A percentile compares a stretch with the other conserved stretches of the same genome.
Evolutionary conservation across 2,797 vertebrate species (phyloP).

Genomic region (Eutrigla gurnardus): DNA sequence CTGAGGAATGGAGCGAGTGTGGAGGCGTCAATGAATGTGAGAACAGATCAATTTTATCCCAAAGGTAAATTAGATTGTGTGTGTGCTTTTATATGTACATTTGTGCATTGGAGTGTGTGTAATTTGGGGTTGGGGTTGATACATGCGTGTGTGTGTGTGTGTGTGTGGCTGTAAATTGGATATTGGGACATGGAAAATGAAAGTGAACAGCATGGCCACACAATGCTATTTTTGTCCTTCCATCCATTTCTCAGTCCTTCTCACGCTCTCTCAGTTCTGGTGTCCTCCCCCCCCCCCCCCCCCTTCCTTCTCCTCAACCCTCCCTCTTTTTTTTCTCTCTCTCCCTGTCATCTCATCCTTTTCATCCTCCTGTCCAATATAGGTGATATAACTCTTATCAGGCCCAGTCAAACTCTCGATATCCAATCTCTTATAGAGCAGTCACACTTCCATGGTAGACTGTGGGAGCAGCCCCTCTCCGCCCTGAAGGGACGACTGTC

Average conservation of each 20-base stretch:
- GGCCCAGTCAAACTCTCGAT: constrained; percentile 34
- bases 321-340: not conserved
- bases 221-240: constrained; percentile 75
- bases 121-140: too few relatives aligned
- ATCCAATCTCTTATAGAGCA: constrained; percentile 40
- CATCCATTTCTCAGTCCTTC: constrained; percentile 69
- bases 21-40: constrained; percentile 28
- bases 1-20: constrained; percentile 17
- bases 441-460: constrained; percentile 50
- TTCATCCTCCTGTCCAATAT: constrained; percentile 23
- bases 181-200: constrained; percentile 80
- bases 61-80: constrained; percentile 35
- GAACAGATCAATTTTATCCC: constrained; percentile 30
- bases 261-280: constrained; percentile 59
- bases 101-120: constrained; percentile 18
- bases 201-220: constrained; percentile 75
- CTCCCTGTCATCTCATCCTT: constrained; percentile 34
- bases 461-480: constrained; percentile 22
- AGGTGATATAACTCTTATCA: constrained; percentile 38
- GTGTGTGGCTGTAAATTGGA: constrained; percentile 74
- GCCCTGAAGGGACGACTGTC: constrained; percentile 56
- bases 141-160: constrained; percentile 14
- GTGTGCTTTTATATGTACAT: constrained; percentile 7
- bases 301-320: constrained; percentile 12
- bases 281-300: constrained; percentile 33